Evolutionary conservation across 92 coral and sea anemone species (phyloP), one percentile per base, ranked within the genome.

Genomic region (Epizoanthus stellaris): DNA sequence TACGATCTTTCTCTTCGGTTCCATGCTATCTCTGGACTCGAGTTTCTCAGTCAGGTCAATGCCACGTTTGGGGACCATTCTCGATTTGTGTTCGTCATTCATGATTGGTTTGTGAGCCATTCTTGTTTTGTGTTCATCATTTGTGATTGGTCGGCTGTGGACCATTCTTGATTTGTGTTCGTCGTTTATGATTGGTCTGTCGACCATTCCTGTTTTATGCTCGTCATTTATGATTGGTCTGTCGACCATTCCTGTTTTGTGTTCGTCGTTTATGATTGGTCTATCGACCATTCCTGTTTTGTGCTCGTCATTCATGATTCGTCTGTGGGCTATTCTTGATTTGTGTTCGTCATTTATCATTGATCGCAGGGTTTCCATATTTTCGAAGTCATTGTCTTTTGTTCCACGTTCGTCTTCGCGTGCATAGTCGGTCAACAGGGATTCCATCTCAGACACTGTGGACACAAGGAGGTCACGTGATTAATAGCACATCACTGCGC

Each of bases 371-470:
- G 40, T 47, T 16, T 53, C 77, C 30, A 47, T 61, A 38, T 39
- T 63, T 45, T 70, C 25, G 11, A 21, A 67, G 47, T 63, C 47
- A 5, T 5, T 64, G 43, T 64, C 71, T 61, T 63, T 47, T 25
- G 30, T 72, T 16, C 13, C 58, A 2, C 42, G 77, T 49, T 72
- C n/a, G 20, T 40, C 65, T 43, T 64, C 59, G 15, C 25, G 73
- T 13, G 64, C 49, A 11, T 79, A 43, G 67, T 79, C 83, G 34
- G 83, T 58, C 30, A 79, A 59, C 25, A 79, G 8, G 2, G 72
- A 42, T 49, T 79, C 83, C 23, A 79, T 13, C 45, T 63, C 70
- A 4, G 83, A 62, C 72, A 79, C 83, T 79, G 43, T 17, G 53
- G 19, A 40, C n/a, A 38, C 11, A 25, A 67, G 1, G 1, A 30